Percentiles rank a stretch among this genome's conserved stretches.
These are phyloP conservation scores for Acleris holmiana DNA, from an alignment of 2,888 invertebrate genomes.

Conservation along the genomic window DNA sequence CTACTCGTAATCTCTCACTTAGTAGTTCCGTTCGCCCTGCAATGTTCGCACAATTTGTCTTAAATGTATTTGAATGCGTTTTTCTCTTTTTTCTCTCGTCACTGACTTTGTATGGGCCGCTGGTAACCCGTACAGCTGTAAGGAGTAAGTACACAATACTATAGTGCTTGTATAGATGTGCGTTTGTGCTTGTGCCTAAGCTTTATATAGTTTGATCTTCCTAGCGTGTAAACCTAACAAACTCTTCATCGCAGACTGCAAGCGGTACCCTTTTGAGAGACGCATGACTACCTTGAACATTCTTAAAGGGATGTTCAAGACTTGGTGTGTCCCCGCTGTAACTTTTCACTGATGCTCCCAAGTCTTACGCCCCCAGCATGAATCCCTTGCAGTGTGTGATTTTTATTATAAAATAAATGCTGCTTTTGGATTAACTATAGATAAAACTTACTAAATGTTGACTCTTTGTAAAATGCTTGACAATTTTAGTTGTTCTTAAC, in stretches of 20 bases:
- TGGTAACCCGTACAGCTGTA: constrained; percentile 87
- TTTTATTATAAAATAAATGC: constrained; percentile 70
- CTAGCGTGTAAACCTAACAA: constrained; percentile 67
- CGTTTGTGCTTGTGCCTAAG: constrained; percentile 83
- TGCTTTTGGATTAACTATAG: constrained; percentile 72
- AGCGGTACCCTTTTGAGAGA: constrained; percentile 62
- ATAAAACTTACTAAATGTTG: constrained; percentile 77
- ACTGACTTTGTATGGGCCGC: constrained; percentile 89
- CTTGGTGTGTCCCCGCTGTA: constrained; percentile 64
- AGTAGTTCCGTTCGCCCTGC: constrained; percentile 85
- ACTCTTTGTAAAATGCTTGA: constrained; percentile 80
- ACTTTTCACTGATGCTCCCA: constrained; percentile 54
- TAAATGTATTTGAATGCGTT: constrained; percentile 85
- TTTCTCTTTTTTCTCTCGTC: constrained; percentile 86
- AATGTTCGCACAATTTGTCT: constrained; percentile 85
- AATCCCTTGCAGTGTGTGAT: constrained; percentile 80
- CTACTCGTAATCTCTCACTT: constrained; percentile 84
- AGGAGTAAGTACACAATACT: constrained; percentile 88
- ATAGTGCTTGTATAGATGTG: constrained; percentile 83
- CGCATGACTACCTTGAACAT: constrained; percentile 67
- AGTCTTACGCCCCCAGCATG: constrained; percentile 70
- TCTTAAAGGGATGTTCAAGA: constrained; percentile 55
- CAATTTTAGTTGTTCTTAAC: constrained; percentile 80
- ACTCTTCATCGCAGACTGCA: constrained; percentile 76
- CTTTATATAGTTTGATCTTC: constrained; percentile 76